Evolutionary conservation across 2,888 invertebrate species (phyloP).

Genomic region (Dynastes hyllus): DNA sequence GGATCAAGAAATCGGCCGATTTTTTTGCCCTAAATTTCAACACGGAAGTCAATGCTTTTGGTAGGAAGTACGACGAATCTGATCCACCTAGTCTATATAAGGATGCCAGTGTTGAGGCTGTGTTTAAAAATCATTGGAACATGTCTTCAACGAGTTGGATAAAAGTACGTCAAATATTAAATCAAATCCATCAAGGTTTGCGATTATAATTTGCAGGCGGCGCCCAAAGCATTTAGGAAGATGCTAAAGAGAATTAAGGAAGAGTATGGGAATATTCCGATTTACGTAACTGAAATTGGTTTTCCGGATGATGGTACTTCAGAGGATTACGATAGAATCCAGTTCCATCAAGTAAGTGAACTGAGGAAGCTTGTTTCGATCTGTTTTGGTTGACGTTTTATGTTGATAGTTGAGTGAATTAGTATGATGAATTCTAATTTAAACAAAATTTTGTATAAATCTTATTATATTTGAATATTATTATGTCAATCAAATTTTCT

Average conservation of each 20-base stretch:
- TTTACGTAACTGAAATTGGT: conserved; percentile 53
- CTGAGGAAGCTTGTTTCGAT: neutral
- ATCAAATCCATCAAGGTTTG: neutral
- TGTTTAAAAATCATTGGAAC: conserved; percentile 38
- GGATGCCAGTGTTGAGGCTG: conserved; percentile 9
- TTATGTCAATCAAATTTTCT: too few species aligned
- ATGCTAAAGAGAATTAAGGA: conserved; percentile 44
- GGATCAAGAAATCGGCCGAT: conserved; percentile 29
- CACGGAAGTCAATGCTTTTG: conserved; percentile 39
- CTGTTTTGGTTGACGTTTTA: neutral
- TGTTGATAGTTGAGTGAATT: too few species aligned
- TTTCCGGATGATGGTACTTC: conserved; percentile 48
- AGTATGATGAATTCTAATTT: too few species aligned
- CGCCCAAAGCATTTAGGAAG: conserved; percentile 44
- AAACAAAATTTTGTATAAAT: too few species aligned
- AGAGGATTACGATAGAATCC: conserved; percentile 50
- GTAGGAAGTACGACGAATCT: conserved; percentile 5
- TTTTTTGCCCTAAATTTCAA: conserved; percentile 50
- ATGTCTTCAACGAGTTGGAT: conserved; percentile 32
- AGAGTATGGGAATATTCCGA: conserved; percentile 36
- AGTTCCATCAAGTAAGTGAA: conserved; percentile 49
- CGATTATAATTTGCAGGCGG: conserved; percentile 44
- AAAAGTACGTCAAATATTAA: conserved; percentile 10
- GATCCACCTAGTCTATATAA: conserved; percentile 36
- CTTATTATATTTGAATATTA: too few species aligned